Base-by-base conservation (phyloP, 2,888 invertebrate species). In the Tridacna gigas region DNA sequence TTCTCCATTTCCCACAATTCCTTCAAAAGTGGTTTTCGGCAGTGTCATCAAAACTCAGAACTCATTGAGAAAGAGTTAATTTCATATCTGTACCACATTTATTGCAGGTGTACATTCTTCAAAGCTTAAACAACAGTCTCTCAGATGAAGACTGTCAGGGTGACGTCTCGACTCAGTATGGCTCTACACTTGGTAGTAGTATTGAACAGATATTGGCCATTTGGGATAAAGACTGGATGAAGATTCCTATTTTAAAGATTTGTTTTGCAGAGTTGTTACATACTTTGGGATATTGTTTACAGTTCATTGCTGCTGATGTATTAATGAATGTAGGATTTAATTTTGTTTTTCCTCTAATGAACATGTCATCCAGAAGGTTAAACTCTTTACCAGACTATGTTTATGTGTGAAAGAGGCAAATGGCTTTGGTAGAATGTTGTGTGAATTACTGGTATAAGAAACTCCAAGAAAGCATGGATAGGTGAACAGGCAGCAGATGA, bases 241-340 rank as follows among this genome's bases (percentile, higher is more conserved):
- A 25, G 51, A 18, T 65, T 20, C 67, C 74, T 15, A 12, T 74
- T 9, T 0, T 79, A 25, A n/a, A 37, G 12, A n/a, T 47, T 12
- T 89, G 79, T 79, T 81, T 91, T 20, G 80, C 82, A n/a, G 76
- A 83, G 51, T 75, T 90, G 66, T 65, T 89, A 18, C 77, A 80
- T 51, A 73, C 89, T 20, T 87, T 86, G n/a, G 78, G 81, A 37
- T 74, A 66, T 13, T 65, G 91, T 26, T 13, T 71, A 15, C 48
- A 51, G 25, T n/a, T 48, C 51, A 12, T 51, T 11, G 4, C 71
- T 51, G 51, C 48, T 71, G 71, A 71, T 71, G 1, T 71, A 51
- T 71, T 71, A n/a, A 47, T 71, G n/a, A 71, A 71, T 25, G 71
- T 71, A 9, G 51, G 25, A 56, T 26, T 61, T 61, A 60, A 45